Percentiles rank a stretch among this genome's conserved stretches.
These are phyloP conservation scores for Callosobruchus maculatus DNA, from an alignment of 2,888 invertebrate species.

Conservation along the genomic window DNA sequence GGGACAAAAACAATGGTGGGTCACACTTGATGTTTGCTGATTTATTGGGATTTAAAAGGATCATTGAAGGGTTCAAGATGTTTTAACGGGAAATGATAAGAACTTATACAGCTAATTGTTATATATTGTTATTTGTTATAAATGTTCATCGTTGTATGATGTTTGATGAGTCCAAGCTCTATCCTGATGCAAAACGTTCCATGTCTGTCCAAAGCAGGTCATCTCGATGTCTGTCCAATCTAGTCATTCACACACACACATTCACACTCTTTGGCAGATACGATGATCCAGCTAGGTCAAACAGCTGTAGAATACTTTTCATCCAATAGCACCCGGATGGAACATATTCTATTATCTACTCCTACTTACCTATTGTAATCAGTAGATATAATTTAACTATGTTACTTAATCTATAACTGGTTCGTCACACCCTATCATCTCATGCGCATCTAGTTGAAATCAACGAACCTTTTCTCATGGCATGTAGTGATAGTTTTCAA, in stretches of 20 bases:
- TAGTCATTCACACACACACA: constrained; percentile 15
- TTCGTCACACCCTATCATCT: constrained; percentile 45
- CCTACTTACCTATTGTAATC: constrained; percentile 31
- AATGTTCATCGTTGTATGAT: neutral
- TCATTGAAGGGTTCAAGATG: neutral
- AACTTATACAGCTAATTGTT: neutral
- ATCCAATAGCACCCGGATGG: constrained; percentile 21
- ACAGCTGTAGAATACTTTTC: neutral
- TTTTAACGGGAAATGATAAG: neutral
- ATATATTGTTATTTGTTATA: neutral
- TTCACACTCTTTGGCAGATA: constrained; percentile 7
- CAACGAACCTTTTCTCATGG: constrained; percentile 24
- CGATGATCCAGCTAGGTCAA: neutral
- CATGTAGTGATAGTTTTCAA: constrained; percentile 19
- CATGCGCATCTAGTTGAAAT: constrained; percentile 40
- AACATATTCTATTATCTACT: constrained; percentile 32
- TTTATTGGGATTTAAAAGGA: neutral
- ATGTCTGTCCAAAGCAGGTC: constrained; percentile 12
- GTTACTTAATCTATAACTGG: constrained; percentile 35
- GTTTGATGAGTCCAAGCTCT: neutral
- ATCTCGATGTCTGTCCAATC: constrained; percentile 13
- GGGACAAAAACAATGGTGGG: too few relatives aligned
- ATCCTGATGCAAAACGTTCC: constrained; percentile 7
- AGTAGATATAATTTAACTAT: constrained; percentile 37
- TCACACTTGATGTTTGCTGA: too few relatives aligned